These are phyloP conservation scores for Drosophila tropicalis DNA, from an alignment of 1,140 invertebrate genomes.

Conservation along the genomic window DNA sequence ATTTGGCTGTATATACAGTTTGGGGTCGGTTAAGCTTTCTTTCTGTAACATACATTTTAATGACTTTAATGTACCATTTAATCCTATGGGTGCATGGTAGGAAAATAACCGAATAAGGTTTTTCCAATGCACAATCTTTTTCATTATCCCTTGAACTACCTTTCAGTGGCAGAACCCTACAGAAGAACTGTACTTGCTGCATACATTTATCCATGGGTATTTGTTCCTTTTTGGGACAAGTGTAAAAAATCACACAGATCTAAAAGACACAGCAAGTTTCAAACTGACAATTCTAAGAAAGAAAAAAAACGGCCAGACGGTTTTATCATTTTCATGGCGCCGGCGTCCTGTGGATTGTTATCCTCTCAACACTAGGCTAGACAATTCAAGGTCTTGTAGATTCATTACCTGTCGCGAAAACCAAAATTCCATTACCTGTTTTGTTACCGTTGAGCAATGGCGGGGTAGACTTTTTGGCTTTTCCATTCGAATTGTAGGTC, in stretches of 20 bases:
- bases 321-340: slow-evolving; percentile 58
- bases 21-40: too few species aligned
- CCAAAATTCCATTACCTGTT: slow-evolving; percentile 48
- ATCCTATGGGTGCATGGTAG: too few species aligned
- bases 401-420: slow-evolving; percentile 44
- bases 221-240: slow-evolving; percentile 27
- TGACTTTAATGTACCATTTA: too few species aligned
- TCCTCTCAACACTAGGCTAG: slow-evolving; percentile 37
- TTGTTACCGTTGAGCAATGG: too few species aligned
- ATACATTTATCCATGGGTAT: too few species aligned
- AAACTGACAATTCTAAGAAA: slow-evolving; percentile 53
- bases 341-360: slow-evolving; percentile 67
- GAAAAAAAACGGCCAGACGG: slow-evolving; percentile 51
- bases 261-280: slow-evolving; percentile 29
- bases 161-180: neutral
- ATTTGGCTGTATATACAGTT: too few species aligned
- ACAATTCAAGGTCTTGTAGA: slow-evolving; percentile 28
- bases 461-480: neutral
- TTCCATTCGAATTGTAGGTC: too few species aligned
- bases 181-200: slow-evolving; percentile 20
- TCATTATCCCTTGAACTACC: neutral
- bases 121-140: too few species aligned
- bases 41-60: too few species aligned
- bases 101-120: too few species aligned
- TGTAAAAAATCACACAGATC: slow-evolving; percentile 70